A percentile compares a stretch with the other conserved stretches of the same genome.
These are phyloP conservation scores for Paraescarpia echinospica DNA, from an alignment of 1,140 invertebrate species.

Conservation along the genomic window DNA sequence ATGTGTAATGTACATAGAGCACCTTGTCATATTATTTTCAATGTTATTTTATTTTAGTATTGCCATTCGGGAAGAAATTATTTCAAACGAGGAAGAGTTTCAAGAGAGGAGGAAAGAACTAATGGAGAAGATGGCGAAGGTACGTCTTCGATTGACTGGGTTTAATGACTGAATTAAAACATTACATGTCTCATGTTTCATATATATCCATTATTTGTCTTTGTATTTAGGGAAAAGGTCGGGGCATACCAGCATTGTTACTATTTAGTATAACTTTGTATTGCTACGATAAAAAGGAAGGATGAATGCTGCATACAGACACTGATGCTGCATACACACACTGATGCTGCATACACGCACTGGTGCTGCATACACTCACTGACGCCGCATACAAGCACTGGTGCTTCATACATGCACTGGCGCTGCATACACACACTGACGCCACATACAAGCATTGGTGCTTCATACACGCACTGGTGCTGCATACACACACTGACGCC, in stretches of 20 bases:
- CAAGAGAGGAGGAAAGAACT: slow-evolving; percentile 39
- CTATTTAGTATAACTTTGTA: background rate
- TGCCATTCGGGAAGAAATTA: slow-evolving; percentile 41
- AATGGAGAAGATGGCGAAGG: slow-evolving; percentile 39
- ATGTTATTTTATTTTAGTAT: slow-evolving; percentile 32
- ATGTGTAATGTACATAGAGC: background rate
- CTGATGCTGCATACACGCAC: no score
- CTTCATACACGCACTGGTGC: no score
- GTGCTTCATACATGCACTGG: no score
- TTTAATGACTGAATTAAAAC: background rate
- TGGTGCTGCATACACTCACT: no score
- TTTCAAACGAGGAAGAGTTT: slow-evolving; percentile 41
- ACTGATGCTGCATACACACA: no score
- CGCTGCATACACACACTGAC: no score
- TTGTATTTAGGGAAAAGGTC: background rate
- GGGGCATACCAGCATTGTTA: background rate
- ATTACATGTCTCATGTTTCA: background rate
- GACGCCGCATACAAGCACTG: no score
- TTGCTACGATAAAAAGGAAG: no score
- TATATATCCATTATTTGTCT: background rate
- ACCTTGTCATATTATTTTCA: background rate
- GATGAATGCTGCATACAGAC: no score
- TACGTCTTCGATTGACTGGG: slow-evolving; percentile 23
- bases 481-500: no score
- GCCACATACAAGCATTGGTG: no score